Conservation (phyloP, 2,888 invertebrate species). For the Molorchus minor region DNA sequence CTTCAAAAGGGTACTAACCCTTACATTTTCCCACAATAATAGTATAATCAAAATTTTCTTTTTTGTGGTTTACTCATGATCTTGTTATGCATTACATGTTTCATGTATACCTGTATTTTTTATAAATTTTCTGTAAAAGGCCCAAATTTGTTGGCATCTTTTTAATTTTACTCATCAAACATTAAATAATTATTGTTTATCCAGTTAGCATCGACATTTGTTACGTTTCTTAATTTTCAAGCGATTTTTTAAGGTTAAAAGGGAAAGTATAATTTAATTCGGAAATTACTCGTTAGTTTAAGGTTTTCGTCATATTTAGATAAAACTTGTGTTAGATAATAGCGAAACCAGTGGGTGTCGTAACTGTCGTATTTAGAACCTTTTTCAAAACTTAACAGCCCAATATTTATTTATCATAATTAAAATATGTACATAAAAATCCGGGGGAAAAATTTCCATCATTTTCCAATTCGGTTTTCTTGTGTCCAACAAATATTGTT, state of each 20-base stretch:
- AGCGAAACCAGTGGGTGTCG: not conserved
- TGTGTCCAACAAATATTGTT: not conserved
- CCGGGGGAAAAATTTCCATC: too few species aligned
- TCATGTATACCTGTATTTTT: too few species aligned
- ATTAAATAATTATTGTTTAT: not conserved
- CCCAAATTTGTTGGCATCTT: not conserved
- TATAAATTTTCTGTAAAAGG: not conserved
- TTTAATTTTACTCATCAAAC: not conserved
- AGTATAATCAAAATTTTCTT: not conserved
- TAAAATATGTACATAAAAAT: not conserved
- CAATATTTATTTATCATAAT: not conserved
- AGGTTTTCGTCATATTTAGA: slow-evolving; percentile 31
- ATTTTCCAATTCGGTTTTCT: not conserved
- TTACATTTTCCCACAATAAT: not conserved
- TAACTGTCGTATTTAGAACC: not conserved
- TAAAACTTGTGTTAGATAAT: not conserved
- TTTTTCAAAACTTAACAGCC: not conserved
- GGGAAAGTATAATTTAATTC: slow-evolving; percentile 28
- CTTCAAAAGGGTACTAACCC: too few species aligned
- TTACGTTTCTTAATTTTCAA: not conserved
- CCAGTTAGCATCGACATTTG: not conserved
- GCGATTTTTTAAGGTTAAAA: slow-evolving; percentile 15
- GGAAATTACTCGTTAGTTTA: slow-evolving; percentile 27
- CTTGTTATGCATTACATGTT: too few species aligned
- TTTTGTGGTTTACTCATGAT: not conserved